These are phyloP conservation scores for Uria lomvia DNA, from an alignment of 2,113 vertebrate species.

Conservation along the genomic window DNA sequence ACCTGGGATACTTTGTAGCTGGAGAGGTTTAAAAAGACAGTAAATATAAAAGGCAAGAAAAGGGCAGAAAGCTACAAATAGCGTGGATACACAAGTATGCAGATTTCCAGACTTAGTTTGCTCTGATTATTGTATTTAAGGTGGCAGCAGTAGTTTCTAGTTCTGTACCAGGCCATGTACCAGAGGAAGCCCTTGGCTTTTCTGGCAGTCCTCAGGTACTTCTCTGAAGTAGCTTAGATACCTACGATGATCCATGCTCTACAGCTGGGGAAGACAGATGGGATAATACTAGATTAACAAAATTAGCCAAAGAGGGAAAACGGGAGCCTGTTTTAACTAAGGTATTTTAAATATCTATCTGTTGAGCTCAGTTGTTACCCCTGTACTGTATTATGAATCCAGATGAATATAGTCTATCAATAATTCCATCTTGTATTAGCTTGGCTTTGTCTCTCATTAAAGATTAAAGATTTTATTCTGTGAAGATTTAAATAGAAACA, in stretches of 20 bases:
- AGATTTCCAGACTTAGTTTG: neutral
- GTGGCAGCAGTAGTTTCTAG: neutral
- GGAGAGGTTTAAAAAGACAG: neutral
- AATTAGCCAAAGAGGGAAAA: neutral
- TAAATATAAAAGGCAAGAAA: neutral
- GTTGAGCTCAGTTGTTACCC: neutral
- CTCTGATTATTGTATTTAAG: fast-evolving
- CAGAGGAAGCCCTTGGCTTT: neutral
- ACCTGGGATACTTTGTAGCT: neutral
- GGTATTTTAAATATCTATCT: neutral
- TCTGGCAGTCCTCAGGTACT: neutral
- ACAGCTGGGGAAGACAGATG: neutral
- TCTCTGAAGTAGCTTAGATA: neutral
- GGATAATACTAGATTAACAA: neutral
- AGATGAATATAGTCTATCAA: neutral
- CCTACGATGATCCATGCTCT: neutral
- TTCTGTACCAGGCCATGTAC: neutral
- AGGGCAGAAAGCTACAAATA: neutral
- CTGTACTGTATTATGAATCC: neutral
- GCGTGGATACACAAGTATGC: too few relatives aligned
- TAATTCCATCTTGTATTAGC: neutral
- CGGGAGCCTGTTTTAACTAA: neutral
- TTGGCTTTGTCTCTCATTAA: neutral
- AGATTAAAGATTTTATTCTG: neutral
- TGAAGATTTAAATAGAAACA: slow-evolving; percentile 19